A percentile compares a stretch with the other conserved stretches of the same genome.
These are phyloP conservation scores for Elgaria multicarinata DNA, from an alignment of 2,113 vertebrate species.

Conservation along the genomic window DNA sequence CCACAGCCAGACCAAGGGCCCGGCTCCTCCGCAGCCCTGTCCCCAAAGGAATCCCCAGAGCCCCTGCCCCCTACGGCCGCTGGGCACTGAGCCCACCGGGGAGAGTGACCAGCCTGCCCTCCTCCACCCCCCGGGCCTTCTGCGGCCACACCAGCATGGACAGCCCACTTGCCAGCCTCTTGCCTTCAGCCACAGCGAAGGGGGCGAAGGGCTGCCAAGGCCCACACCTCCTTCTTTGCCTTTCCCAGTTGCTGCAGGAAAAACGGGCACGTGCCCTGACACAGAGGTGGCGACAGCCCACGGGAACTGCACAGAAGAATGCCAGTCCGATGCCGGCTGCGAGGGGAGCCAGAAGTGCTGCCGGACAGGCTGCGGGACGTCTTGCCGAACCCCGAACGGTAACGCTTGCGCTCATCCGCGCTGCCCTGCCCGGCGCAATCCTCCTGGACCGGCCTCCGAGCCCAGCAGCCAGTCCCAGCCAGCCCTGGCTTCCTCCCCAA, in stretches of 20 bases:
- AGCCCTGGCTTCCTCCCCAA: too few relatives aligned
- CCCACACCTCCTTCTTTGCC: constrained; percentile 6
- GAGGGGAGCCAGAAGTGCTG: constrained; percentile 71
- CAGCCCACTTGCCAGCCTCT: not conserved
- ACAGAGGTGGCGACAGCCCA: not conserved
- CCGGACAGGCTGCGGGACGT: constrained; percentile 61
- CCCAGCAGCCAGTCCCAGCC: not conserved
- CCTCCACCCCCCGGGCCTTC: not conserved
- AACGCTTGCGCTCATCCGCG: constrained; percentile 10
- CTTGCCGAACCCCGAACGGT: constrained; percentile 69
- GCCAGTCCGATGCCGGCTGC: constrained; percentile 71
- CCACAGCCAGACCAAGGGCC: not conserved
- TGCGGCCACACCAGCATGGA: not conserved
- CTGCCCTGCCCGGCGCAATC: not conserved
- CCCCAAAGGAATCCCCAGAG: not conserved
- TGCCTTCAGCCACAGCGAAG: too few relatives aligned
- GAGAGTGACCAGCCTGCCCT: too few relatives aligned
- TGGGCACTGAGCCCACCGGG: not conserved
- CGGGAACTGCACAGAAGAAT: constrained; percentile 64
- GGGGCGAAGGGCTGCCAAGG: too few relatives aligned
- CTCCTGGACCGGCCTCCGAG: too few relatives aligned
- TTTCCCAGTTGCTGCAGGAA: constrained; percentile 62
- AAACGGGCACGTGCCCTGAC: constrained; percentile 63
- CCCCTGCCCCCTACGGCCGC: not conserved
- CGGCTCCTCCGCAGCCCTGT: not conserved